phyloP scores from a whole-genome alignment of 2,113 vertebrate genomes.

The Tapirus terrestris region DNA sequence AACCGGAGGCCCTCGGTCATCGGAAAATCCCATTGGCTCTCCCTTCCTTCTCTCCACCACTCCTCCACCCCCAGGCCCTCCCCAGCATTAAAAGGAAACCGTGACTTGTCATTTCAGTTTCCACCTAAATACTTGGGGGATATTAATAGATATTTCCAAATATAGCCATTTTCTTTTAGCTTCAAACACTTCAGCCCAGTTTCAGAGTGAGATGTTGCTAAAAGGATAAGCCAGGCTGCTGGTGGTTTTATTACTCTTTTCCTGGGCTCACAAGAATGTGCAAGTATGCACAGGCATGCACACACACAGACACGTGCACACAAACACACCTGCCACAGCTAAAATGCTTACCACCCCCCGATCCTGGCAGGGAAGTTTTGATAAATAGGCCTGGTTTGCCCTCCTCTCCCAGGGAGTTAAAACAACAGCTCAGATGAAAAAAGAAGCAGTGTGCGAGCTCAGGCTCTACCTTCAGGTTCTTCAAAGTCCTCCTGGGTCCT shows the following conservation, averaged over 20 bases:
- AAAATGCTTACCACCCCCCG: background rate
- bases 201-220: conserved; percentile 44
- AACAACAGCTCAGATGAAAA: background rate
- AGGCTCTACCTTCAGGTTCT: background rate
- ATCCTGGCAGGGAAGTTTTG: background rate
- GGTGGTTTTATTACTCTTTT: conserved; percentile 41
- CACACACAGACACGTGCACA: background rate
- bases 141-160: conserved; percentile 63
- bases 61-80: background rate
- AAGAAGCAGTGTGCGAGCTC: background rate
- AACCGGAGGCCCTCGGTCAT: too few species aligned
- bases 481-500: background rate
- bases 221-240: conserved; percentile 7
- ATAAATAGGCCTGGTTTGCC: background rate
- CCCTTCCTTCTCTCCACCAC: background rate
- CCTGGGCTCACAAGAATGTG: background rate
- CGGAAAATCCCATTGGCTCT: background rate
- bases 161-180: background rate
- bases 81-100: conserved; percentile 14
- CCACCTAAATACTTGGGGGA: background rate
- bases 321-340: background rate
- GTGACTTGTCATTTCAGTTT: background rate
- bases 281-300: background rate
- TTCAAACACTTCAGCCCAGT: conserved; percentile 47
- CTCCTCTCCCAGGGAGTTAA: background rate